A percentile compares a stretch with the other conserved stretches of the same genome.
Evolutionary conservation across 2,113 vertebrate species (phyloP).

Genomic region (Lathamus discolor): DNA sequence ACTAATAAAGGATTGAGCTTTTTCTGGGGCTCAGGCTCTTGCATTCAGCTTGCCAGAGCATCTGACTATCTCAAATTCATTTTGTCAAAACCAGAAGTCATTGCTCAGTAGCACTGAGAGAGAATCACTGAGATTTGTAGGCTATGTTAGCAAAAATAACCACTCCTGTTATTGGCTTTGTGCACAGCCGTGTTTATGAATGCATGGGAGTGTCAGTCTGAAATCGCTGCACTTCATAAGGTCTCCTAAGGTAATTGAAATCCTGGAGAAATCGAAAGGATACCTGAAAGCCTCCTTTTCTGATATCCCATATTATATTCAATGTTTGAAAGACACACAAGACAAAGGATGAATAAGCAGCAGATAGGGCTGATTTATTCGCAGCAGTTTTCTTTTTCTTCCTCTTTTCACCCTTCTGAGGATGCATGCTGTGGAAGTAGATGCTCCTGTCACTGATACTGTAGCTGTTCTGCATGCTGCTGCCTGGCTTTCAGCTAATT

Average conservation of each 20-base stretch:
- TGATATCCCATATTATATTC: rapidly evolving
- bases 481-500: background rate
- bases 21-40: background rate
- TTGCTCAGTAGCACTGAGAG: background rate
- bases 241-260: background rate
- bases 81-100: background rate
- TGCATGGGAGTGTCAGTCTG: background rate
- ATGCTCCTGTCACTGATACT: background rate
- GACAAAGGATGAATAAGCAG: background rate
- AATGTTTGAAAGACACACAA: background rate
- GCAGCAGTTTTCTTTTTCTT: background rate
- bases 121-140: background rate
- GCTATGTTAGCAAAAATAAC: background rate
- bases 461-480: background rate
- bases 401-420: background rate
- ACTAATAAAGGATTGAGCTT: background rate
- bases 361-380: background rate
- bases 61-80: background rate
- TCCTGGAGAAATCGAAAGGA: background rate
- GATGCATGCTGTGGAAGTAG: background rate
- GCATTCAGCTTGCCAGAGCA: background rate
- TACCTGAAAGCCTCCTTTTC: background rate
- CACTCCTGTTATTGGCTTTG: background rate
- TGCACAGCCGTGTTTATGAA: too few relatives aligned
- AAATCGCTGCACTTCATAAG: background rate